Percentiles rank a stretch among this genome's conserved stretches.
Evolutionary conservation across 2,113 vertebrate genomes (phyloP).

Genomic region (Sebastes fasciatus): DNA sequence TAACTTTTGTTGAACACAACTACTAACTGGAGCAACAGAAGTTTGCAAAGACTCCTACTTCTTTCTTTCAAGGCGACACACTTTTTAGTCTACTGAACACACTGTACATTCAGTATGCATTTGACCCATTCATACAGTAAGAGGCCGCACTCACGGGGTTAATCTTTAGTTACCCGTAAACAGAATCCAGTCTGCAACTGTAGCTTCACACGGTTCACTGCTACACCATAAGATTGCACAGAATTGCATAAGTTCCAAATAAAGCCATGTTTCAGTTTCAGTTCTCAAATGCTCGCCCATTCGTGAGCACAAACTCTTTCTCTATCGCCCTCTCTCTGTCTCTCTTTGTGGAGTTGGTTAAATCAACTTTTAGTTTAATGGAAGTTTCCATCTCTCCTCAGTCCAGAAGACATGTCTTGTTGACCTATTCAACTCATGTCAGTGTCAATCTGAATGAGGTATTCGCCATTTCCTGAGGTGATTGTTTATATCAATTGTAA

Average conservation of each 20-base stretch:
- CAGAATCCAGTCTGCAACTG: neutral
- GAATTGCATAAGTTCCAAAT: neutral
- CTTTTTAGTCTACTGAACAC: neutral
- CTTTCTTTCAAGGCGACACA: neutral
- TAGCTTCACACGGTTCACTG: neutral
- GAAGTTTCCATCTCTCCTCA: neutral
- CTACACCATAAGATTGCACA: neutral
- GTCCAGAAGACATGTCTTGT: neutral
- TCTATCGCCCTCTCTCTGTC: neutral
- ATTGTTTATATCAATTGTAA: neutral
- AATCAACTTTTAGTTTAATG: slow-evolving; percentile 10
- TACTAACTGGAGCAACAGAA: neutral
- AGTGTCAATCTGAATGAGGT: slow-evolving; percentile 16
- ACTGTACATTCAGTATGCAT: too few species aligned
- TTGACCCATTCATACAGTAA: neutral
- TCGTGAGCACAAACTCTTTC: neutral
- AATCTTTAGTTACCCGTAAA: neutral
- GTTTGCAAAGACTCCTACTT: too few species aligned
- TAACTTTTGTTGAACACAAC: neutral
- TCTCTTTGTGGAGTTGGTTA: neutral
- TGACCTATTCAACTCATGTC: neutral
- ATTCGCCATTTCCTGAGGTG: neutral
- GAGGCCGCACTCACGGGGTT: neutral
- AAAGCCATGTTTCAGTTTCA: slow-evolving; percentile 28
- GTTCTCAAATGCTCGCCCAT: neutral